Evolutionary conservation across 2,113 vertebrate genomes (phyloP).

Genomic region (Xenopus laevis): DNA sequence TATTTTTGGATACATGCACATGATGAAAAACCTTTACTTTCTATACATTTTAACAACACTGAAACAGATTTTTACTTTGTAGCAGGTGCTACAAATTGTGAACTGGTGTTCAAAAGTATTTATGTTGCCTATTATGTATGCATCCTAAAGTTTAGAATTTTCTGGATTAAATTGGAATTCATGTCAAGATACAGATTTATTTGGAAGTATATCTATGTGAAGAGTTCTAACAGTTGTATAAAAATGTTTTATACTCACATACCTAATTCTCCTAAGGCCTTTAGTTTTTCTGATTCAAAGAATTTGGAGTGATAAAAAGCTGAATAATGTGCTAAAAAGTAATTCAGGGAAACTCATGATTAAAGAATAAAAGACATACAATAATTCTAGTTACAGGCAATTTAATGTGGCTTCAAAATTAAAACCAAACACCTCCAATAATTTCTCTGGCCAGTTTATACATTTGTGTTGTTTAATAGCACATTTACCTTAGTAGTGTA

Average conservation of each 20-base stretch:
- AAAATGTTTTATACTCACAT: neutral
- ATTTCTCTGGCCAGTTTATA: neutral
- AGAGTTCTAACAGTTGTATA: no score
- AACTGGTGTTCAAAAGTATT: no score
- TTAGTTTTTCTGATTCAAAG: neutral
- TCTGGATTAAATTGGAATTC: no score
- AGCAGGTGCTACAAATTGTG: no score
- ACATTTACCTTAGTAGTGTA: neutral
- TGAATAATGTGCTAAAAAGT: neutral
- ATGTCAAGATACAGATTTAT: no score
- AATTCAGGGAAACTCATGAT: neutral
- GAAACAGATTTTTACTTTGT: no score
- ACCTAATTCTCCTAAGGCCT: neutral
- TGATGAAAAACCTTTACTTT: no score
- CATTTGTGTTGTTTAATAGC: slow-evolving; percentile 3
- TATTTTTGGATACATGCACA: no score
- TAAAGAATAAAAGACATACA: neutral
- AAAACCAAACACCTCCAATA: neutral
- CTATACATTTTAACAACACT: no score
- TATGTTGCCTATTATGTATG: no score
- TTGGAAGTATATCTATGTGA: no score
- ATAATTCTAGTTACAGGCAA: neutral
- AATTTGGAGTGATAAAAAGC: neutral
- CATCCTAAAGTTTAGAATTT: no score
- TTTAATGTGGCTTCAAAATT: neutral